Evolutionary conservation across 2,113 vertebrate species (phyloP).

Genomic region (Sminthopsis crassicaudata): DNA sequence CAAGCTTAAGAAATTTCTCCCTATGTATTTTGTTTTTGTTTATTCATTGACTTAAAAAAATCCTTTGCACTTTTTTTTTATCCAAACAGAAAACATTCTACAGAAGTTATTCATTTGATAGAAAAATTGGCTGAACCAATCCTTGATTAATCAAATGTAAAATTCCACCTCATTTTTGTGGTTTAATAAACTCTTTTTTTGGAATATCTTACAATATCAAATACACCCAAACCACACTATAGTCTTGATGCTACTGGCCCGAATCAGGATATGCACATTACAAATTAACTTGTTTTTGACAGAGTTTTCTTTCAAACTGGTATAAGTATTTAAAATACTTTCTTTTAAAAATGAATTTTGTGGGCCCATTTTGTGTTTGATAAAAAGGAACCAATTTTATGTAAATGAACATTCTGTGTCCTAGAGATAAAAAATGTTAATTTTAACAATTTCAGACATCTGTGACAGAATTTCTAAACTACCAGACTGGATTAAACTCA

Average conservation of each 20-base stretch:
- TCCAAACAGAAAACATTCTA: slow-evolving; percentile 12
- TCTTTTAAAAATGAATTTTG: slow-evolving; percentile 80
- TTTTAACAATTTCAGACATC: slow-evolving; percentile 83
- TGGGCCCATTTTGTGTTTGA: slow-evolving; percentile 71
- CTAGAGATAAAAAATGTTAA: slow-evolving; percentile 84
- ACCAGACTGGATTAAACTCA: slow-evolving; percentile 77
- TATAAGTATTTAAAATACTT: slow-evolving; percentile 80
- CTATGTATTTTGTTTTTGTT: slow-evolving; percentile 12
- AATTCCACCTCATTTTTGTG: slow-evolving; percentile 8
- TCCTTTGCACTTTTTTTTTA: slow-evolving; percentile 44
- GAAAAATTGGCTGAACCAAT: slow-evolving; percentile 13
- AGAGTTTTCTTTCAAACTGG: slow-evolving; percentile 67
- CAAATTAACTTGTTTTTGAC: slow-evolving; percentile 71
- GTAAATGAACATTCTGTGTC: slow-evolving; percentile 85
- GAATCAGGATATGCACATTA: slow-evolving; percentile 64
- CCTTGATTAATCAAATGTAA: slow-evolving; percentile 44
- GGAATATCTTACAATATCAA: slow-evolving; percentile 35
- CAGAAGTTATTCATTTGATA: slow-evolving; percentile 38
- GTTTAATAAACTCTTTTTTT: slow-evolving; percentile 45
- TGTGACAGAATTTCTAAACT: slow-evolving; percentile 82
- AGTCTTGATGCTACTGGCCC: slow-evolving; percentile 9
- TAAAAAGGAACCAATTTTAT: slow-evolving; percentile 82
- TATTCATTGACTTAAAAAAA: slow-evolving; percentile 22
- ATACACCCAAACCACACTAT: slow-evolving; percentile 4
- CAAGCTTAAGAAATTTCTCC: neutral